These are phyloP conservation scores for Rallus limicola DNA, from an alignment of 2,113 vertebrate genomes.

Conservation along the genomic window DNA sequence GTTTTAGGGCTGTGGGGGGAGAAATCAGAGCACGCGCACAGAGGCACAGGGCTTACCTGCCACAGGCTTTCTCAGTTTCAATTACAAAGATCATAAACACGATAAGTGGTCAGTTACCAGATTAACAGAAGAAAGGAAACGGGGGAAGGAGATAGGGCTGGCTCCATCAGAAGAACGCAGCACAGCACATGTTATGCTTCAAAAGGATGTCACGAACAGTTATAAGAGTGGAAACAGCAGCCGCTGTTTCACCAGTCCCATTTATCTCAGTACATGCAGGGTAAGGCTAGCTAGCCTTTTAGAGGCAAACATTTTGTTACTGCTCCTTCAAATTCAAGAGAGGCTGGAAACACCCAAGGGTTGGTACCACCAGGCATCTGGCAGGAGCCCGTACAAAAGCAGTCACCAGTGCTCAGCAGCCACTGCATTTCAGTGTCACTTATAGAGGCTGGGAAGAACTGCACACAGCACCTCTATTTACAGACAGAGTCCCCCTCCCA, in stretches of 20 bases:
- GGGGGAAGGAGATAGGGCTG: slow-evolving; percentile 11
- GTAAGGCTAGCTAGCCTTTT: background rate
- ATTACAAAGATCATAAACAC: slow-evolving; percentile 58
- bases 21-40: background rate
- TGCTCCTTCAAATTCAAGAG: background rate
- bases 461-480: background rate
- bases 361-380: rapidly evolving
- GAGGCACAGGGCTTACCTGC: slow-evolving; percentile 60
- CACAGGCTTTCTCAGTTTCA: slow-evolving; percentile 57
- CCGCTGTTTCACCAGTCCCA: background rate
- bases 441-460: background rate
- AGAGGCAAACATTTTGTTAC: background rate
- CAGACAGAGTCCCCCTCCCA: background rate
- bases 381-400: rapidly evolving
- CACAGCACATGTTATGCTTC: background rate
- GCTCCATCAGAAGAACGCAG: background rate
- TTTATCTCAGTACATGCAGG: background rate
- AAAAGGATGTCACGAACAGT: slow-evolving; percentile 44
- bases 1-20: background rate
- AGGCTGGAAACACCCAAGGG: background rate
- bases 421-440: background rate
- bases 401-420: background rate
- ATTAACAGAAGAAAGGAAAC: slow-evolving; percentile 45
- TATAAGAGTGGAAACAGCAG: slow-evolving; percentile 23
- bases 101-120: slow-evolving; percentile 63